phyloP scores from a whole-genome alignment of 2,797 vertebrate species.

The Trichosurus vulpecula region DNA sequence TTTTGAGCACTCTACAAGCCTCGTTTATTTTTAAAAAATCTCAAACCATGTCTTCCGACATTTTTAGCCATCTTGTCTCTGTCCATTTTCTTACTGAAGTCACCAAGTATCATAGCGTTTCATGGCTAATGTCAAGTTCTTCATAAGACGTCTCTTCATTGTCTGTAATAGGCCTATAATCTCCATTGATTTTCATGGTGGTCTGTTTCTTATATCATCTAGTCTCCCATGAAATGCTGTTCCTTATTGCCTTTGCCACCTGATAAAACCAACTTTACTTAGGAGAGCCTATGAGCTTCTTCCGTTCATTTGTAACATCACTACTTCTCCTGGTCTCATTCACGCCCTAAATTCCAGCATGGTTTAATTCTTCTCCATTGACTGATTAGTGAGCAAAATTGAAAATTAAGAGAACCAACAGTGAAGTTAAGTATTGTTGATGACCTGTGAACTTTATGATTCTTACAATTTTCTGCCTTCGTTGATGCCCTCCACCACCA shows the following conservation, averaged over 20 bases:
- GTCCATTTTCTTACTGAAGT: neutral
- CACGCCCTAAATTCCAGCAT: neutral
- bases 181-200: neutral
- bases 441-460: neutral
- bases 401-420: neutral
- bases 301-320: neutral
- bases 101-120: neutral
- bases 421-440: neutral
- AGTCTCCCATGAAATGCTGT: neutral
- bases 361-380: neutral
- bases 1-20: neutral
- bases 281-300: neutral
- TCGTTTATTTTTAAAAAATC: neutral
- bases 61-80: neutral
- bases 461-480: neutral
- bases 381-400: neutral
- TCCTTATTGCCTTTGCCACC: neutral
- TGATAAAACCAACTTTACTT: neutral
- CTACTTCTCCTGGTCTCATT: neutral
- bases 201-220: neutral
- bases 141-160: neutral
- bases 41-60: neutral
- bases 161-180: neutral
- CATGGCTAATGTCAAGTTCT: neutral
- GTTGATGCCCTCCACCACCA: too few relatives aligned